A percentile compares a stretch with the other conserved stretches of the same genome.
phyloP scores from a whole-genome alignment of 1,140 invertebrate species.

The Drosophila mayri region DNA sequence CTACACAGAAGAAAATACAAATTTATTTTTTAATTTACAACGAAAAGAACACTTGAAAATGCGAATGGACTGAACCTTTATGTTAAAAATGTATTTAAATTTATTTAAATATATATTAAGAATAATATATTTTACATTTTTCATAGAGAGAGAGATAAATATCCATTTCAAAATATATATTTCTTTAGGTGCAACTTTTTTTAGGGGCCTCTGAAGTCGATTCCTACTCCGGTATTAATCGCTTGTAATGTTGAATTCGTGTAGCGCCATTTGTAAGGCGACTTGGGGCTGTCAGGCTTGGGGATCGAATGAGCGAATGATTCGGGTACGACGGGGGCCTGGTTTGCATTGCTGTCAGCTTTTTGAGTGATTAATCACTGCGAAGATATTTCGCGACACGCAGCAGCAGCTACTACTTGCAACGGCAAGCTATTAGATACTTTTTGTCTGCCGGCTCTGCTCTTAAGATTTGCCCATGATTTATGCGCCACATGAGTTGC shows the following conservation, averaged over 20 bases:
- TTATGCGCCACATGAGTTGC: slow-evolving; percentile 59
- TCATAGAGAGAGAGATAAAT: neutral
- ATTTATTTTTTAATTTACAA: too few relatives aligned
- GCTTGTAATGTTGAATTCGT: slow-evolving; percentile 62
- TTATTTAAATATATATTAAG: neutral
- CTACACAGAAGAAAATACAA: too few relatives aligned
- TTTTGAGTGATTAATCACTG: slow-evolving; percentile 79
- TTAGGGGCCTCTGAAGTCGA: neutral
- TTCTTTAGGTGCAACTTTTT: slow-evolving; percentile 7
- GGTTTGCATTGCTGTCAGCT: slow-evolving; percentile 52
- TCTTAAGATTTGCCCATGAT: slow-evolving; percentile 74
- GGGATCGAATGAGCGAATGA: slow-evolving; percentile 9
- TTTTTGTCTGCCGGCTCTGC: slow-evolving; percentile 61
- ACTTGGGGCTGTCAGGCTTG: slow-evolving; percentile 37
- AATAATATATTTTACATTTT: neutral
- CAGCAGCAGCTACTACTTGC: slow-evolving; percentile 60
- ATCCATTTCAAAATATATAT: neutral
- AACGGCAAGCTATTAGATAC: slow-evolving; percentile 75
- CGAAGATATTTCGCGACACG: slow-evolving; percentile 68
- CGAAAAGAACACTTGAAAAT: neutral
- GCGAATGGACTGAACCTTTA: neutral
- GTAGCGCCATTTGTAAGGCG: slow-evolving; percentile 76
- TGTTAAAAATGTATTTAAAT: too few relatives aligned
- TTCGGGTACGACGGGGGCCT: neutral
- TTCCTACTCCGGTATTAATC: slow-evolving; percentile 35